Base-by-base conservation (phyloP, 2,888 invertebrate species). In the Osmoderma eremita region DNA sequence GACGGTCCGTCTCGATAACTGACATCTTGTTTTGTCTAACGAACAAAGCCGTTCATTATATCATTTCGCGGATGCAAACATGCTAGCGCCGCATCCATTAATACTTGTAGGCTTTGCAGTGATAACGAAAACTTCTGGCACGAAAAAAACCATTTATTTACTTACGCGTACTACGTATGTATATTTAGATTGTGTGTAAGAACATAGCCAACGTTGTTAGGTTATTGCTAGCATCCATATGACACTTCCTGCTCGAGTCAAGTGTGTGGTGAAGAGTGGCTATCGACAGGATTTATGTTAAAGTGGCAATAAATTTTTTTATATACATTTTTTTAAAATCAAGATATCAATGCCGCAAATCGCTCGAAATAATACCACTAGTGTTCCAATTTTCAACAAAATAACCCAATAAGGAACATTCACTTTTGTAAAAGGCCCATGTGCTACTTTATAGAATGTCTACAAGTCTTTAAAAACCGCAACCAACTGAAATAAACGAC, bases 1-100 rank as follows among this genome's bases (percentile, higher is more conserved):
- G 30, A 61, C 22, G 56, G 10, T 30, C 45, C n/a, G 8, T 15
- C 24, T 30, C 42, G 58, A 61, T 61, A 61, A 61, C 58, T 61
- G 24, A 61, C 24, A 61, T 45, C 24, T 41, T 61, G 58, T 61
- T 61, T 61, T 45, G 58, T 61, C 30, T 45, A 45, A 45, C 45
- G 17, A 45, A 61, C 58, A 61, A 61, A 45, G 45, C 17, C 17
- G 17, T 61, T 36, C 24, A 30, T 45, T 61, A 24, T 58, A 15
- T 39, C 13, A 24, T 61, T 61, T 61, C 45, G 58, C 58, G 45
- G 58, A 45, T 61, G 30, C 45, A 36, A 45, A 58, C 42, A 58
- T 20, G 36, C 58, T 61, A 45, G 56, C 45, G 58, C 58, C 45
- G 45, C 58, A 48, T 30, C 30, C 45, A 45, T 45, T 30, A 45